Evolutionary conservation across 1,140 invertebrate genomes (phyloP), one percentile per base, ranked within the genome.

Genomic region (Plectrocnemia conspersa): DNA sequence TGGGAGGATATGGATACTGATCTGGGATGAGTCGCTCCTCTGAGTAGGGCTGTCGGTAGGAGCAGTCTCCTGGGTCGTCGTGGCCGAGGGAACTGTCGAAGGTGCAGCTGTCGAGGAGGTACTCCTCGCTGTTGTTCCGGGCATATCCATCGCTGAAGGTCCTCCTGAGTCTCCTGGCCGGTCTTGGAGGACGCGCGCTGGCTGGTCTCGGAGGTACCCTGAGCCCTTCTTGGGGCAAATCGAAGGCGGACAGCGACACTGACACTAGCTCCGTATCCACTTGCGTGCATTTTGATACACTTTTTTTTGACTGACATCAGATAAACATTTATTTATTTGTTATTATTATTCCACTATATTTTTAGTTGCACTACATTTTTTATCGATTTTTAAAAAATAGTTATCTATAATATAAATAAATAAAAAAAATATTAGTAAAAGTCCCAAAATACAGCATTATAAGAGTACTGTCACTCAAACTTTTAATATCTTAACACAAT

Each of bases 281-380:
- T 54, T 60, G 58, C 45, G 58, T 60, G 46, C 58, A 60, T 60
- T 60, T 60, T 36, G 58, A 60, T 13, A 60, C 58, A 40, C 58
- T 60, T 33, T 56, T 60, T 47, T 40, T 60, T 60, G 29, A 54
- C 58, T 48, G 58, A 60, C 58, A 60, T 60, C 29, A 49, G 54
- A 60, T 24, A 25, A 38, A 7, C 35, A 38, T 16, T 38, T 4
- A 13, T 29, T 7, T 7, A 29, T 29, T 7, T 29, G n/a, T 29
- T n/a, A 29, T n/a, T 29, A n/a, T 29, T 29, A 29, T n/a, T 7
- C 6, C 27, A 29, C 7, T n/a, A 29, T n/a, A 29, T n/a, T n/a
- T n/a, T n/a, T n/a, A 11, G 3, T 4, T 35, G 32, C 32, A 35
- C 32, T 35, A 35, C 32, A 11, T 11, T 11, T 4, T 35, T 35